Evolutionary conservation across 2,797 vertebrate genomes (phyloP), one percentile per base, ranked within the genome.

Genomic region (Gallinago stenura): DNA sequence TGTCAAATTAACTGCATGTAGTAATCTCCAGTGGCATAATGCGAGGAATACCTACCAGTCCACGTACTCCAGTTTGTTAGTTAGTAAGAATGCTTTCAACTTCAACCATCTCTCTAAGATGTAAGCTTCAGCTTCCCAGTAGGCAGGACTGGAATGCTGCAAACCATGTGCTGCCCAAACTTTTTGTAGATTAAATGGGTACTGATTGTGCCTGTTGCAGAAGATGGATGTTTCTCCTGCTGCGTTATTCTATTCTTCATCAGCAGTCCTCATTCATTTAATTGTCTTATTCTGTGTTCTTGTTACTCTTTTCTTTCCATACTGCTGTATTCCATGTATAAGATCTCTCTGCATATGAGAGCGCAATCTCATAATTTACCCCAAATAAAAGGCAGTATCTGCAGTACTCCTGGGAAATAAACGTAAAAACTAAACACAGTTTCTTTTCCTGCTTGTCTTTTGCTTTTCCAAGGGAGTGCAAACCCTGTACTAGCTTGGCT

Each of bases 91-190:
- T 11, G 11, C 14, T 68, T 83, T 53, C 8, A 8, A 7, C 80
- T 77, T 75, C 20, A 53, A 68, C 5, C 3, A 20, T 17, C 21
- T n/a, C 33, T 43, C 22, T 73, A 16, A 39, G 57, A 65, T 2
- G 6, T 66, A 14, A 26, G 31, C 51, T 64, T 87, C 43, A 54
- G 20, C 57, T 53, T 92, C n/a, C 13, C 6, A 16, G 3, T 26
- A 5, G 60, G 19, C 41, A 61, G 25, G 15, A 10, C 13, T 31
- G 15, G 28, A 13, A 13, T 33, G 10, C 65, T 88, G 21, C 57
- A 70, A 75, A 78, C 24, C 8, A 25, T 0, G 0, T 35, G 15
- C 33, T 78, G 24, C 30, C 25, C 7, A 19, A 57, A 15, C 2
- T 54, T 61, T 50, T 50, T 58, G 16, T 22, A 30, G 28, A 48